phyloP scores from a whole-genome alignment of 2,888 invertebrate genomes.

The Acanthopleura granulata region DNA sequence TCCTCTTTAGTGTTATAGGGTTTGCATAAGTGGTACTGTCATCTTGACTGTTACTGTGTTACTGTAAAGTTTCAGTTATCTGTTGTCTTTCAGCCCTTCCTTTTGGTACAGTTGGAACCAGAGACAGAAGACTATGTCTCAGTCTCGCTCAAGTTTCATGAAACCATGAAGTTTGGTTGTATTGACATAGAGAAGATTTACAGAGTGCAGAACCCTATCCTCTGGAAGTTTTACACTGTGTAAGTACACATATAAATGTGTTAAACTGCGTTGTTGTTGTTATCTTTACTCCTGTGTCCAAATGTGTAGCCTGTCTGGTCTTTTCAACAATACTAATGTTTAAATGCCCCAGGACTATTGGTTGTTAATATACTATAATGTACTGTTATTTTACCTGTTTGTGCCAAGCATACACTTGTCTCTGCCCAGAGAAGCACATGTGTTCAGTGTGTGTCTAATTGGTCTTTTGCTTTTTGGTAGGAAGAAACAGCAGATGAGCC shows the following conservation, averaged over 20 bases:
- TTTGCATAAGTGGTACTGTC: too few species aligned
- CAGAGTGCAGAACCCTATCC: conserved; percentile 62
- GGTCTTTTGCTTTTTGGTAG: conserved; percentile 32
- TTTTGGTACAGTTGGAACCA: conserved; percentile 46
- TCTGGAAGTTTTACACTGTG: conserved; percentile 64
- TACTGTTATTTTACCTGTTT: too few species aligned
- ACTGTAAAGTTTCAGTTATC: not conserved
- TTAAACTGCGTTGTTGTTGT: too few species aligned
- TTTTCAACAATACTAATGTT: too few species aligned
- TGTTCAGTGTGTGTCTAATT: too few species aligned
- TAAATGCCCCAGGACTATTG: not conserved
- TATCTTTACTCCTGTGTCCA: too few species aligned
- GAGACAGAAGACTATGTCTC: conserved; percentile 54
- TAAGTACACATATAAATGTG: conserved; percentile 41
- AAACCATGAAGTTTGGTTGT: conserved; percentile 49
- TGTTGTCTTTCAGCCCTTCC: conserved; percentile 35
- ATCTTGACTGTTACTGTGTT: too few species aligned
- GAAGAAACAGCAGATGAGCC: conserved; percentile 53
- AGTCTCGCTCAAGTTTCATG: conserved; percentile 55
- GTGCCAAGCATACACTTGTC: too few species aligned
- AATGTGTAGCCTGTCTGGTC: too few species aligned
- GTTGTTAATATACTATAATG: too few species aligned
- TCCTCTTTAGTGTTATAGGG: too few species aligned
- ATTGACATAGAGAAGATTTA: conserved; percentile 50
- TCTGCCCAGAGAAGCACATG: too few species aligned